Base-by-base conservation (phyloP, 2,888 invertebrate species). In the Pammene fasciana region DNA sequence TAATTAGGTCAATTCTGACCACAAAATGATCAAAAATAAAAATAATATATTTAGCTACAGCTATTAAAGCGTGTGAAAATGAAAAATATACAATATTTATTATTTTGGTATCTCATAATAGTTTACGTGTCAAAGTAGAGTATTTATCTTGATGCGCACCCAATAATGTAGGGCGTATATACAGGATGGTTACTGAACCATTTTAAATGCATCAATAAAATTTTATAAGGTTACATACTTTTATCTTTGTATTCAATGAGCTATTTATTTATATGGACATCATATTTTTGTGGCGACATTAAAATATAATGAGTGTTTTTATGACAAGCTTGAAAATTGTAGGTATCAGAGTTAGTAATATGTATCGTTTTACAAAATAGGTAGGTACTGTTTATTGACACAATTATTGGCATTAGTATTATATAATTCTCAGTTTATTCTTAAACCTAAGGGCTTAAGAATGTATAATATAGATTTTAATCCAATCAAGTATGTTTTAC, bases 141-240 rank as follows among this genome's bases (percentile, higher is more conserved):
- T 43, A 43, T 36, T 18, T 67, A 18, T 57, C 45, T 38, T 45
- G 68, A 59, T 46, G 43, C 10, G 8, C 26, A 6, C 36, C 38
- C 26, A 18, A 52, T 36, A 34, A 65, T 36, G 14, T 43, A 59
- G 50, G 52, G 45, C 50, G 5, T 43, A 26, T 43, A 57, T 56
- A 64, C 50, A 68, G 64, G 64, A 1, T 65, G 59, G 43, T 64
- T 50, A 50, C 38, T 64, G 52, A 57, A 65, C 45, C 43, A 57
- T 26, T 59, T 52, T 14, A 64, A 45, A 11, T 45, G 34, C 59
- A 8, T 36, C 46, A 26, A 59, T 68, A 59, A 59, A 66, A 45
- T 38, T 52, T 45, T 38, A 64, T 54, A 59, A 26, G 38, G 52
- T 57, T 52, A 14, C 52, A 68, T 57, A 64, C n/a, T 45, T 43